phyloP scores from a whole-genome alignment of 2,797 vertebrate genomes.

The Decapterus maruadsi region DNA sequence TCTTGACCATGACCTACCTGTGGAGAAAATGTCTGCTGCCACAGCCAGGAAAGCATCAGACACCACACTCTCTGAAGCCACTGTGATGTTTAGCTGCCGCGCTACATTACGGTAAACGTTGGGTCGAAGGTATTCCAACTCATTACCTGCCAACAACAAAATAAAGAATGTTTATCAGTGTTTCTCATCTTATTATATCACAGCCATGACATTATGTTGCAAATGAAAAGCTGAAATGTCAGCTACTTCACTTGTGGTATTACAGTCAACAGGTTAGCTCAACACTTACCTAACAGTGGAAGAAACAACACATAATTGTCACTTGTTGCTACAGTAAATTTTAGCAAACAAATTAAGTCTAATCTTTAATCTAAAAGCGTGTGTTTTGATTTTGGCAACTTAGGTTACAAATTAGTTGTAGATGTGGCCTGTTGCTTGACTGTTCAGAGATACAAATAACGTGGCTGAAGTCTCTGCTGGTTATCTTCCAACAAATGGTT shows the following conservation, averaged over 20 bases:
- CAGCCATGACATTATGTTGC: not conserved
- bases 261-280: not conserved
- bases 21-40: constrained; percentile 94
- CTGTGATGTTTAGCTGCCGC: constrained; percentile 93
- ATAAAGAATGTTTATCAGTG: not conserved
- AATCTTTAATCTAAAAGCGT: not conserved
- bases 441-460: not conserved
- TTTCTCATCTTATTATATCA: not conserved
- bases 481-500: not conserved
- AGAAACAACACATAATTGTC: not conserved
- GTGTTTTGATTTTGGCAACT: not conserved
- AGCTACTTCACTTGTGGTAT: not conserved
- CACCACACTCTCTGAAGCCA: constrained; percentile 92
- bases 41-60: constrained; percentile 96
- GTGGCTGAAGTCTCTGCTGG: not conserved
- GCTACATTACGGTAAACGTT: constrained; percentile 94
- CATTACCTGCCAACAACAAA: constrained; percentile 86
- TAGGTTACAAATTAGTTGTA: not conserved
- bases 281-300: not conserved
- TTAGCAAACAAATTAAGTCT: not conserved
- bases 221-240: not conserved
- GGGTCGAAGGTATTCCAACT: constrained; percentile 96
- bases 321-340: not conserved
- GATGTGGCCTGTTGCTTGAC: not conserved
- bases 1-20: constrained; percentile 85